Percentiles rank a stretch among this genome's conserved stretches.
Conservation (phyloP, 2,888 invertebrate species). For the Folsomia candida region DNA sequence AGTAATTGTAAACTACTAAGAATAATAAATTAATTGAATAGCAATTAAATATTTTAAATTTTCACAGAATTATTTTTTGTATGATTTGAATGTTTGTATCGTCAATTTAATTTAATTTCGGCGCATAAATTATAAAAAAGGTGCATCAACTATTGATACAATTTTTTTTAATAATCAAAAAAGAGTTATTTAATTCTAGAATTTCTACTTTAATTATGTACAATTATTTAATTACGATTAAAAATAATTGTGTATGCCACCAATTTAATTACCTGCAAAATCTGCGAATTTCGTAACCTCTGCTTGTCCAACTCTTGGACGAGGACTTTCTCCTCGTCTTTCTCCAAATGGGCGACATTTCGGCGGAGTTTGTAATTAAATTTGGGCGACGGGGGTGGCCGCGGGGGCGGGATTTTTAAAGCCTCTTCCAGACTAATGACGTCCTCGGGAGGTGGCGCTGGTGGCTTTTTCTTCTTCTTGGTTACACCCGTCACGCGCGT, state of each 20-base stretch:
- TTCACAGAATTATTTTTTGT: too few relatives aligned
- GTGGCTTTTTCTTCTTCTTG: constrained; percentile 14
- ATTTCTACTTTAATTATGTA: neutral
- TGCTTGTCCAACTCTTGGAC: constrained; percentile 22
- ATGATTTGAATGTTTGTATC: too few relatives aligned
- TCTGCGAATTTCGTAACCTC: constrained; percentile 16
- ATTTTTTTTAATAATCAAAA: neutral
- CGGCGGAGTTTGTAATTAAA: constrained; percentile 24
- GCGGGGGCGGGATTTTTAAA: neutral
- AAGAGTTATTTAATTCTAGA: neutral
- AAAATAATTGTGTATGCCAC: constrained; percentile 9
- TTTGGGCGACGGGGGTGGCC: constrained; percentile 22
- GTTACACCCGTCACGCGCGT: neutral
- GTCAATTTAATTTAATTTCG: too few relatives aligned
- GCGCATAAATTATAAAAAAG: too few relatives aligned
- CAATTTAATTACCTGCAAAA: constrained; percentile 8
- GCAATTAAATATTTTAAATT: too few relatives aligned
- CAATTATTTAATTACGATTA: neutral
- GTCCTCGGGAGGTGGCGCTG: neutral
- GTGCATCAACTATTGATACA: neutral
- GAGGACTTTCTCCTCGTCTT: constrained; percentile 7
- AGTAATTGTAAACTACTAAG: too few relatives aligned
- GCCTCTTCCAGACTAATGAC: neutral
- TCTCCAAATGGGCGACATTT: constrained; percentile 20
- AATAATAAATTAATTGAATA: too few relatives aligned